A percentile compares a stretch with the other conserved stretches of the same genome.
phyloP scores from a whole-genome alignment of 1,140 invertebrate genomes.

The Phocides pigmalion region DNA sequence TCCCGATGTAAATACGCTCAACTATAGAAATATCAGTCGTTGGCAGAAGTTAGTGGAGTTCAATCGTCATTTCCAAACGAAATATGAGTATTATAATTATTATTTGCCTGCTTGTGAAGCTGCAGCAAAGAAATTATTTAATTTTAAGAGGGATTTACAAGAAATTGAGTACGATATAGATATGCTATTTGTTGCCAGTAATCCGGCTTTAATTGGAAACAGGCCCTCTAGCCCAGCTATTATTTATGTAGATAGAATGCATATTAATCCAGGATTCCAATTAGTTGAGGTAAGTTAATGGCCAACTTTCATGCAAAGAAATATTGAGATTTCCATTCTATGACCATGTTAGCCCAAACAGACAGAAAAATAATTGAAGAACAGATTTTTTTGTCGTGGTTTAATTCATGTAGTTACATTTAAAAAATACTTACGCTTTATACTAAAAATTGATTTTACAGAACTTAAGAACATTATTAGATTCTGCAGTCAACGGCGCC shows the following conservation, averaged over 20 bases:
- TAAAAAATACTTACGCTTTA: no score
- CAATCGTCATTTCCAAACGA: slow-evolving; percentile 60
- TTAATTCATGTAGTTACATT: no score
- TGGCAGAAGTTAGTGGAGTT: slow-evolving; percentile 67
- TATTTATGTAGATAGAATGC: slow-evolving; percentile 83
- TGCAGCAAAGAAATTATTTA: slow-evolving; percentile 67
- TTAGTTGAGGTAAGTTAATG: slow-evolving; percentile 70
- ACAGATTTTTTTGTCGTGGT: no score
- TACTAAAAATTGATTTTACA: slow-evolving; percentile 48
- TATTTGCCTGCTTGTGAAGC: slow-evolving; percentile 65
- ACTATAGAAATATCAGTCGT: slow-evolving; percentile 55
- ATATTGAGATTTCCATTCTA: no score
- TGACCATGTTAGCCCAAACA: no score
- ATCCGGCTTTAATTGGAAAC: slow-evolving; percentile 68
- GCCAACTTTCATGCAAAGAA: no score
- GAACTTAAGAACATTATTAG: slow-evolving; percentile 78
- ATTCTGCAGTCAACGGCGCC: slow-evolving; percentile 77
- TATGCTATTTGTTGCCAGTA: slow-evolving; percentile 62
- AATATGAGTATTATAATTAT: slow-evolving; percentile 66
- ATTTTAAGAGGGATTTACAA: slow-evolving; percentile 56
- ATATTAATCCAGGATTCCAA: slow-evolving; percentile 72
- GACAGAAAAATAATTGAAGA: no score
- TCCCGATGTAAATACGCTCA: slow-evolving; percentile 65
- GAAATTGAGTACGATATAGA: slow-evolving; percentile 75
- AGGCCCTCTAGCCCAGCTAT: slow-evolving; percentile 74